Base-by-base conservation (phyloP, 1,140 invertebrate species). In the Drepana arcuata region DNA sequence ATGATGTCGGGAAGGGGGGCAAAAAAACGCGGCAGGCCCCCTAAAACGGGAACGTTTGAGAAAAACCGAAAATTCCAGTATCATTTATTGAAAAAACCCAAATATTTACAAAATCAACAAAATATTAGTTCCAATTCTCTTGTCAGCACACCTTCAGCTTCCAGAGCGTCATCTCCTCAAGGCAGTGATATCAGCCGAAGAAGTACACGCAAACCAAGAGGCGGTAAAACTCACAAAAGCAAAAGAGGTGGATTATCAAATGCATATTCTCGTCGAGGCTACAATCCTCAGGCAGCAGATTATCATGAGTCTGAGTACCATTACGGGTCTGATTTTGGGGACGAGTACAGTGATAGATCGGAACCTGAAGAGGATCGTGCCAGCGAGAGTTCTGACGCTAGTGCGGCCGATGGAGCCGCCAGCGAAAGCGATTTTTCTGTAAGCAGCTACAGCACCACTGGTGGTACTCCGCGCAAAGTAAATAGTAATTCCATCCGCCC, bases 71-170 rank as follows among this genome's bases (percentile, higher is more conserved):
- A 92, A 85, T 94, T 93, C 82, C 92, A 93, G 72, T 93, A 91
- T 84, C 91, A 93, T 84, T 84, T 95, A 66, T 87, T 95, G 71
- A 95, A 95, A 84, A 96, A 96, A 81, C 94, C 95, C 5, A 95
- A 95, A 87, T 96, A 95, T 83, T 86, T 95, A 57, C 85, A 88
- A 74, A 54, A 51, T 46, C 39, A 57, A 34, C 71, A 89, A 72
- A 87, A 86, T 65, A 87, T 87, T 61, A 90, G 87, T 45, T 85
- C 86, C 1, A 86, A 90, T 57, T 91, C 89, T 63, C 87, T 92
- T 55, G 85, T 88, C 11, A 92, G 91, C 60, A 93, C 93, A 6
- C 93, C 93, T 6, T 90, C 88, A 7, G 87, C 88, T 2, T 93
- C 92, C 2, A 84, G 92, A 67, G 88, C 89, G 18, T 90, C 88